A percentile compares a stretch with the other conserved stretches of the same genome.
These are phyloP conservation scores for Sarcophaga caerulescens DNA, from an alignment of 2,888 invertebrate genomes.

Conservation along the genomic window DNA sequence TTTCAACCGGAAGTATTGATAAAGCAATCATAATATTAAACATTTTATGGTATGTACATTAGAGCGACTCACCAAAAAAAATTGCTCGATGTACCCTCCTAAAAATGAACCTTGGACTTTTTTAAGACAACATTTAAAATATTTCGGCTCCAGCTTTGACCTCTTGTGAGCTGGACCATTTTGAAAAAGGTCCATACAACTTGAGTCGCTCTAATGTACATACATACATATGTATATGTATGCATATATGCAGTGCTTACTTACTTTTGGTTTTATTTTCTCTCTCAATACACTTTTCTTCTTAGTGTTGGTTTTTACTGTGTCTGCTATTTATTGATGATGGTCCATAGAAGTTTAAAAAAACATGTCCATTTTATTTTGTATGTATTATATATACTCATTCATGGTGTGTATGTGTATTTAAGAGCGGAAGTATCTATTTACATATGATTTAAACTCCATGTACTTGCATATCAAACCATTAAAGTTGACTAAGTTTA, in stretches of 20 bases:
- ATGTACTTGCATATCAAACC: neutral
- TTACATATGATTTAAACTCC: neutral
- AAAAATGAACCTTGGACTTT: no score
- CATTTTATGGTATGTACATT: conserved; percentile 18
- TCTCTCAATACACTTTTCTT: neutral
- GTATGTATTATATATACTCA: neutral
- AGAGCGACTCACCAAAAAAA: no score
- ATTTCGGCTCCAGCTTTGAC: no score
- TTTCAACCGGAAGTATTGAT: conserved; percentile 62
- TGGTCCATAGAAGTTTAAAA: conserved; percentile 9
- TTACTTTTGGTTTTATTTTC: neutral
- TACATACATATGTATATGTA: no score
- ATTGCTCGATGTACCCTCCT: no score
- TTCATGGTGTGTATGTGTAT: neutral
- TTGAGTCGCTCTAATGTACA: no score
- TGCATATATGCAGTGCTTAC: conserved; percentile 8
- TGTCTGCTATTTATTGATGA: conserved; percentile 17
- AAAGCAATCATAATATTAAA: conserved; percentile 44
- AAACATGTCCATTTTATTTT: neutral
- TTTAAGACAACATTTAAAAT: no score
- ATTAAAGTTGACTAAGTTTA: neutral
- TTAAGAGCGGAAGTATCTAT: neutral
- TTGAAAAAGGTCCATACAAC: no score
- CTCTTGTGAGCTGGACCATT: no score
- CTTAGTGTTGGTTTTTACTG: neutral